Percentiles rank a stretch among this genome's conserved stretches.
These are phyloP conservation scores for Andrena dorsata DNA, from an alignment of 2,888 invertebrate genomes.

Conservation along the genomic window DNA sequence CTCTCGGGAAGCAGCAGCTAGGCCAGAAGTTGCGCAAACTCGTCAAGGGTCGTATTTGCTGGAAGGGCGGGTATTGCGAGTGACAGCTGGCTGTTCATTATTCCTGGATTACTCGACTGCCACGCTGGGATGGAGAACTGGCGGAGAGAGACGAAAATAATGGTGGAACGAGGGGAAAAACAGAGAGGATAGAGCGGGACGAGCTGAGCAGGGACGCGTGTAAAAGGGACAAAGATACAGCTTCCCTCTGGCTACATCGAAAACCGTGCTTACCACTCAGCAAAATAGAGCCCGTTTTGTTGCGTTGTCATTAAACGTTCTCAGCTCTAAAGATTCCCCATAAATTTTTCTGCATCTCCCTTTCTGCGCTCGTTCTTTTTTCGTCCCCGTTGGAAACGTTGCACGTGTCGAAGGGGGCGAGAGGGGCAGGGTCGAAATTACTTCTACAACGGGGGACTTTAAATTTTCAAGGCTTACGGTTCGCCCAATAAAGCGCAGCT, in stretches of 20 bases:
- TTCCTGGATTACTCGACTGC: slow-evolving; percentile 81
- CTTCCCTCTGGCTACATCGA: slow-evolving; percentile 59
- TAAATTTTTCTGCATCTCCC: slow-evolving; percentile 9
- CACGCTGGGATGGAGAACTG: slow-evolving; percentile 63
- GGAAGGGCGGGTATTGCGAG: slow-evolving; percentile 78
- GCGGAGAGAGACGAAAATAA: slow-evolving; percentile 31
- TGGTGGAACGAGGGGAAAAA: slow-evolving; percentile 19
- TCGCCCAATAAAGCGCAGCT: slow-evolving; percentile 41
- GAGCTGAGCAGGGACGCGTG: slow-evolving; percentile 35
- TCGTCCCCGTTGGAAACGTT: background rate
- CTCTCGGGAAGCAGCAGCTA: slow-evolving; percentile 58
- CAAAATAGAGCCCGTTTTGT: slow-evolving; percentile 59
- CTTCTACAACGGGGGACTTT: slow-evolving; percentile 30
- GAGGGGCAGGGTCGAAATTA: slow-evolving; percentile 14
- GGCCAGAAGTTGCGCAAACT: slow-evolving; percentile 76
- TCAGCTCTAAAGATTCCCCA: slow-evolving; percentile 57
- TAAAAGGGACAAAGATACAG: slow-evolving; percentile 51
- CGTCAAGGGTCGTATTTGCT: slow-evolving; percentile 74
- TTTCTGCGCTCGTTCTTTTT: background rate
- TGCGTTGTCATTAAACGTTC: slow-evolving; percentile 61
- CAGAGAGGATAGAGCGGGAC: slow-evolving; percentile 12
- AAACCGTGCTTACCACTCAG: slow-evolving; percentile 56
- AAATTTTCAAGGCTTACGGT: slow-evolving; percentile 40
- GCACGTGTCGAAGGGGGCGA: background rate
- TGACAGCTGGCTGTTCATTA: slow-evolving; percentile 84